Evolutionary conservation across 2,888 invertebrate species (phyloP).

Genomic region (Coelinius sp.): DNA sequence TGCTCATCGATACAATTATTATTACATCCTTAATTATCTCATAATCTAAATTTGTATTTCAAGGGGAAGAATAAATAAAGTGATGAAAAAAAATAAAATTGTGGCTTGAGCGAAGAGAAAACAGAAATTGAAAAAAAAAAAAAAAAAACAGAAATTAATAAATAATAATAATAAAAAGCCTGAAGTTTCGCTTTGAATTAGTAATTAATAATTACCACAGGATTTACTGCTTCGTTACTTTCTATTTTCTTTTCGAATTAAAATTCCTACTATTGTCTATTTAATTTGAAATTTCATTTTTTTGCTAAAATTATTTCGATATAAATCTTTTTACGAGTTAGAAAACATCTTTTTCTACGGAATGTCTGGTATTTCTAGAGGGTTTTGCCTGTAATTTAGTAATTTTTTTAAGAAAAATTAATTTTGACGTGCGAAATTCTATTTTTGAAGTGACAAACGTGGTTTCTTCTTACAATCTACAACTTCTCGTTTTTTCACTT

Average conservation of each 20-base stretch:
- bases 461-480: slow-evolving; percentile 30
- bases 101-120: slow-evolving; percentile 37
- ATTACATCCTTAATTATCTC: slow-evolving; percentile 38
- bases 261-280: slow-evolving; percentile 14
- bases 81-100: slow-evolving; percentile 19
- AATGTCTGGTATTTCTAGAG: not conserved
- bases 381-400: not conserved
- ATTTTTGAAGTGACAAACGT: slow-evolving; percentile 1
- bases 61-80: slow-evolving; percentile 28
- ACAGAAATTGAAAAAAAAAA: slow-evolving; percentile 42
- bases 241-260: slow-evolving; percentile 35
- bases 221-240: slow-evolving; percentile 21
- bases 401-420: slow-evolving; percentile 12
- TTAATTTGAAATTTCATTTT: not conserved
- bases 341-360: slow-evolving; percentile 19
- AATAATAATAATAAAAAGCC: slow-evolving; percentile 28
- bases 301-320: not conserved
- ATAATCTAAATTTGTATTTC: slow-evolving; percentile 1
- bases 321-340: not conserved
- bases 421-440: not conserved
- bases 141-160: slow-evolving; percentile 22
- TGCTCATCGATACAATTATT: slow-evolving; percentile 41
- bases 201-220: slow-evolving; percentile 1
- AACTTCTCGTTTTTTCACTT: slow-evolving; percentile 27
- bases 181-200: slow-evolving; percentile 20